Evolutionary conservation across 2,888 invertebrate species (phyloP).

Genomic region (Watsonalla cultraria): DNA sequence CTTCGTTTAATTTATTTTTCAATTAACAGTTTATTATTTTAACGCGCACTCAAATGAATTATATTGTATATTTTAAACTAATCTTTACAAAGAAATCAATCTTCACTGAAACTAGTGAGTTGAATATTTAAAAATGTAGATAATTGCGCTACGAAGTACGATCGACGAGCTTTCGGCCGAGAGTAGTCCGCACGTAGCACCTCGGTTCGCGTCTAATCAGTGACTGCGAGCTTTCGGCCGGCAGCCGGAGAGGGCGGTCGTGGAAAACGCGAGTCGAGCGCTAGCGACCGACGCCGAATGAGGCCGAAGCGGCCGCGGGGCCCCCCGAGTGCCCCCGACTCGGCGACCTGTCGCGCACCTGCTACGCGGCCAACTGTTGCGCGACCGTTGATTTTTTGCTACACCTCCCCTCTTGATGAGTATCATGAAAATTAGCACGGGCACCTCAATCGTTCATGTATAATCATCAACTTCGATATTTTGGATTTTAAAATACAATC

Average conservation of each 20-base stretch:
- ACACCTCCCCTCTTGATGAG: slow-evolving; percentile 44
- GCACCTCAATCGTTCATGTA: not conserved
- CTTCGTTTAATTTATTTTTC: not conserved
- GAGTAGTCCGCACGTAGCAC: slow-evolving; percentile 40
- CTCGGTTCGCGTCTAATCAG: slow-evolving; percentile 56
- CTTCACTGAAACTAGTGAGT: too few species aligned
- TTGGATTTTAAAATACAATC: not conserved
- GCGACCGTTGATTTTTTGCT: slow-evolving; percentile 75
- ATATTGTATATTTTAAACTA: slow-evolving; percentile 5
- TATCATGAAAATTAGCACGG: slow-evolving; percentile 64
- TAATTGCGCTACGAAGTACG: slow-evolving; percentile 24
- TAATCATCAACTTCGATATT: not conserved
- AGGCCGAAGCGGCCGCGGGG: slow-evolving; percentile 34
- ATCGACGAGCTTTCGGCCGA: slow-evolving; percentile 36
- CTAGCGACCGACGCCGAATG: slow-evolving; percentile 39
- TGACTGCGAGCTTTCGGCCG: slow-evolving; percentile 75
- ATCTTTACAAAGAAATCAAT: too few species aligned
- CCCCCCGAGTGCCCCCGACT: slow-evolving; percentile 30
- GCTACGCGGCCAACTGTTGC: slow-evolving; percentile 74
- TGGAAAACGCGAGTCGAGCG: slow-evolving; percentile 49
- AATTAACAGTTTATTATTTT: too few species aligned
- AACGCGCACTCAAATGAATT: slow-evolving; percentile 17
- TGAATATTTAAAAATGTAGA: slow-evolving; percentile 17
- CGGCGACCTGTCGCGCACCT: slow-evolving; percentile 73
- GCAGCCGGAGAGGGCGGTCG: slow-evolving; percentile 72